Evolutionary conservation across 2,797 vertebrate genomes (phyloP), one percentile per base, ranked within the genome.

Genomic region (Macropus fuliginosus): DNA sequence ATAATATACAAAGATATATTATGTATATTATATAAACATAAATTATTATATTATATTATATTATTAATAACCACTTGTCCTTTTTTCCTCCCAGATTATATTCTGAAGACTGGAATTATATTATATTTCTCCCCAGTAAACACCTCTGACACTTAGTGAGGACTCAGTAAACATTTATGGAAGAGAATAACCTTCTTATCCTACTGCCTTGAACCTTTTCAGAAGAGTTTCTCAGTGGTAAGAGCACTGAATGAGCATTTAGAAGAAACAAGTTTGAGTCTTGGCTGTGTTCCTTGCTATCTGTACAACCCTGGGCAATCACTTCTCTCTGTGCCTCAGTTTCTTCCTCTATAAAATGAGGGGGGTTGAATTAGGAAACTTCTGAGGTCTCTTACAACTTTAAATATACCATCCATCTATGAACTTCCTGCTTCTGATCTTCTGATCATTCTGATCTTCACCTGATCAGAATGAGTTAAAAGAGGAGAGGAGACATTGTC

Each of bases 191-290:
- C 40, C 66, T 59, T 59, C 57, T 74, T 74, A 40, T 74, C 6
- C 66, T 74, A n/a, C n/a, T 40, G 66, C 21, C 66, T 40, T 21
- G 6, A 81, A 6, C n/a, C n/a, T 74, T 74, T 40, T n/a, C 62
- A 74, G 62, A n/a, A 74, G 5, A n/a, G 96, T 94, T 93, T 94
- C 97, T 92, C 56, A 66, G 34, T 91, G 94, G 95, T 56, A 55
- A 94, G 93, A 94, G 56, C 55, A 40, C 55, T 62, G 92, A 54
- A 89, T 40, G 50, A 81, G n/a, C 93, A 95, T 54, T 96, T 57
- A 94, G 91, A 97, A 95, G 96, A 91, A 31, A 3, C 59, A 91
- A n/a, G 92, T 81, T 40, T 81, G n/a, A 81, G n/a, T 81, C 5
- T 81, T 81, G 34, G 34, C 34, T 40, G 62, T 74, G 62, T 18